Base-by-base conservation (phyloP, 2,888 invertebrate genomes). In the Drosophila phalerata region DNA sequence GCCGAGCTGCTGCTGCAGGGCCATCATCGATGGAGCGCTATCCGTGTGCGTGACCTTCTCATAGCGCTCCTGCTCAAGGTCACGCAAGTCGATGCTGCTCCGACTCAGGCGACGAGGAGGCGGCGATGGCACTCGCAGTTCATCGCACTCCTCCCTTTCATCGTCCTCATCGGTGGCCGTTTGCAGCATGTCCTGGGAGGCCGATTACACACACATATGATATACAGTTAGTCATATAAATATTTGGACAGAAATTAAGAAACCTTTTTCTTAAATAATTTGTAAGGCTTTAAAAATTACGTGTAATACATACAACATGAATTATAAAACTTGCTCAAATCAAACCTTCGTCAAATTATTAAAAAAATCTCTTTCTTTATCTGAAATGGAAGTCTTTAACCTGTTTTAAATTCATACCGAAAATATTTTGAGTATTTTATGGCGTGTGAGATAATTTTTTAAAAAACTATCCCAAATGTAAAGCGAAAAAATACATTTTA, bases 11-110 rank as follows among this genome's bases (percentile, higher is more conserved):
- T 87, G 88, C 48, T 91, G 92, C 47, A 92, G 73, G 0, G 92
- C 92, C 77, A 93, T 92, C 92, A 92, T 93, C 17, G 93, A 93
- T 3, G 92, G 92, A 5, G 92, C 93, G 73, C 93, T 93, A 71
- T 93, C 93, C 5, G 93, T 93, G 73, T 93, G 93, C 19, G 92
- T 91, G 62, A 93, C 93, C 78, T 92, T 92, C 68, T 93, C 93
- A 57, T 92, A 92, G 19, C 91, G 91, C 71, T 93, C 92, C 76
- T 92, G 92, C 69, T 93, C 93, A 56, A 93, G 84, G 81, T 93
- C 93, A 55, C 93, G 91, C 60, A 93, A 82, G 80, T 93, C 93
- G 67, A 93, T 93, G 86, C 93, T 93, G 79, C 93, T 93, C 62
- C 93, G 92, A 71, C 93, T 92, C 1, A 93, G 90, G 25, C 93